Conservation (phyloP, 2,888 invertebrate species). For the Acrobasis consociella region DNA sequence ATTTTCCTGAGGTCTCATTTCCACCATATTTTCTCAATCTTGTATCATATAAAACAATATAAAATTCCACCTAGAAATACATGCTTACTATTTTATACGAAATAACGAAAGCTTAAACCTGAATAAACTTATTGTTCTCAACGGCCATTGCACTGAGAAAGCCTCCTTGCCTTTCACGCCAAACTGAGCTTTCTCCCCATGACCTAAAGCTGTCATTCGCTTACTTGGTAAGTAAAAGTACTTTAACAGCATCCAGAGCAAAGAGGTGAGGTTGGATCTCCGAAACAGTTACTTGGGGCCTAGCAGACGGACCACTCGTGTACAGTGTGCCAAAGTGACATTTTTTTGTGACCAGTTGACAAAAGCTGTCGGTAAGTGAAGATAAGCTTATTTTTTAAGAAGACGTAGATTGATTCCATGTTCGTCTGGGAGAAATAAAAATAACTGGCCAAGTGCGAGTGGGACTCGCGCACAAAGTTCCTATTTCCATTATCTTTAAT, state of each 20-base stretch:
- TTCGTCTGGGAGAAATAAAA: neutral
- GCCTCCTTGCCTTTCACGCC: neutral
- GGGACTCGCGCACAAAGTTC: no score
- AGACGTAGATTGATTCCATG: no score
- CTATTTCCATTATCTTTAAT: no score
- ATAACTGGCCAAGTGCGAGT: no score
- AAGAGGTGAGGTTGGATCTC: neutral
- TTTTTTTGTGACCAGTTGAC: constrained; percentile 13
- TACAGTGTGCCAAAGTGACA: neutral
- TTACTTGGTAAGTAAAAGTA: constrained; percentile 8
- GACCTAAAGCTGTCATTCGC: neutral
- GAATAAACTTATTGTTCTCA: neutral
- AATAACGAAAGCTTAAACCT: neutral
- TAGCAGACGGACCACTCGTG: constrained; percentile 7
- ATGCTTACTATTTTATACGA: neutral
- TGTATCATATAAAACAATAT: no score
- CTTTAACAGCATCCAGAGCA: constrained; percentile 12
- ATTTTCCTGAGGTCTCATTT: no score
- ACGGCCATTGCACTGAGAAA: constrained; percentile 15
- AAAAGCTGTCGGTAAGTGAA: neutral
- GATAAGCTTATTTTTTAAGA: neutral
- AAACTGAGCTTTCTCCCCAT: neutral
- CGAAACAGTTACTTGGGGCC: constrained; percentile 9
- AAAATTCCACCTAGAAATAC: neutral
- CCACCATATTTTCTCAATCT: no score